A percentile compares a stretch with the other conserved stretches of the same genome.
These are phyloP conservation scores for Cheirogaleus medius DNA, from an alignment of 2,113 vertebrate genomes.

Conservation along the genomic window DNA sequence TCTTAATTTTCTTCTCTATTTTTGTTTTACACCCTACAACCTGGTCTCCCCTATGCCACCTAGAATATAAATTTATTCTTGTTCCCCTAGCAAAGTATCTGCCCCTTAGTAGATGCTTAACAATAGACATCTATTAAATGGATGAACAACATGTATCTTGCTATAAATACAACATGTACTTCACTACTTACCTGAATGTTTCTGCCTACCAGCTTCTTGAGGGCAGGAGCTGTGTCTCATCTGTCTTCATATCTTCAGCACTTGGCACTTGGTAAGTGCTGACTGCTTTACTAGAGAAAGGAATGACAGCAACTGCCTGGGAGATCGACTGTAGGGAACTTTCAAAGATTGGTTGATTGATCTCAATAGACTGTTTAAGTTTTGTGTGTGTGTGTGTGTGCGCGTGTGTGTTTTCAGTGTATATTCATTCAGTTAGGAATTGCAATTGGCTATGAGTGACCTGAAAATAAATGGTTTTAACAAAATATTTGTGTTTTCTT, in stretches of 20 bases:
- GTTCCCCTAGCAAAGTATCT: not conserved
- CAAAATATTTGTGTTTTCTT: not conserved
- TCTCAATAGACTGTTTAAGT: not conserved
- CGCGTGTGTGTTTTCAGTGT: not conserved
- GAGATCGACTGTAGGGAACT: not conserved
- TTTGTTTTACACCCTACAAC: not conserved
- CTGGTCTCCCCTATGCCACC: not conserved
- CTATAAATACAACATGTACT: fast-evolving
- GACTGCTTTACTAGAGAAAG: not conserved
- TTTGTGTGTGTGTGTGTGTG: not conserved
- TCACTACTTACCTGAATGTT: no score
- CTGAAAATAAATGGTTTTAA: not conserved
- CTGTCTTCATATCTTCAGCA: not conserved
- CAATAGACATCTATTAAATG: not conserved
- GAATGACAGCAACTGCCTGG: not conserved
- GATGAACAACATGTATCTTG: not conserved
- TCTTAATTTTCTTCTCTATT: not conserved
- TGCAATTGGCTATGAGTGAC: not conserved
- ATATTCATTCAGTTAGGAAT: not conserved
- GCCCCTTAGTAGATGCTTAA: not conserved
- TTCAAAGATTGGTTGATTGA: not conserved
- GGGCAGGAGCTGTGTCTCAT: not conserved
- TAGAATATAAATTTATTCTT: not conserved
- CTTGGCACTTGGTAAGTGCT: not conserved
- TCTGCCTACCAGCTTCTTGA: not conserved